These are phyloP conservation scores for Emberiza fucata DNA, from an alignment of 2,113 vertebrate species.

Conservation along the genomic window DNA sequence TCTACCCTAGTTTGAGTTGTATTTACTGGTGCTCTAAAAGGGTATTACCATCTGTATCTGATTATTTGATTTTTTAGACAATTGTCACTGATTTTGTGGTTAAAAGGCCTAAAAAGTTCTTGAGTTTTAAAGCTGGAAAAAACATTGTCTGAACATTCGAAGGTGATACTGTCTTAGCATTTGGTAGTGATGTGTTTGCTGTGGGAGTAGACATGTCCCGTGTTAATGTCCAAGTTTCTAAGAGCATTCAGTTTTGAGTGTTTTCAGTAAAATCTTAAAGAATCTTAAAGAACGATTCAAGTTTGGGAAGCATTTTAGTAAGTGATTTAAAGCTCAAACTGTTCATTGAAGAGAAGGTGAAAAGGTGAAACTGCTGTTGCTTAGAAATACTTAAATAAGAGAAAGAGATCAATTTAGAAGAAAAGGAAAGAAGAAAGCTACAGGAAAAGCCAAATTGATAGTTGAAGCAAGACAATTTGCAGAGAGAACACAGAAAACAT, in stretches of 20 bases:
- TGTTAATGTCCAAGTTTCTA: not conserved
- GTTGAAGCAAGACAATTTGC: slow-evolving; percentile 39
- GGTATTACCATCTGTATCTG: not conserved
- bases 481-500: not conserved
- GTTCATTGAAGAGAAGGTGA: slow-evolving; percentile 17
- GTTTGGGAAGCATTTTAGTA: not conserved
- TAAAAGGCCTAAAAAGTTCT: not conserved
- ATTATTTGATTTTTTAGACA: not conserved
- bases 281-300: not conserved
- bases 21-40: not conserved
- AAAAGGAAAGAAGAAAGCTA: slow-evolving; percentile 19
- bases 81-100: not conserved
- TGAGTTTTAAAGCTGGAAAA: not conserved
- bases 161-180: not conserved
- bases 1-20: not conserved
- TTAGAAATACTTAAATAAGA: slow-evolving; percentile 54
- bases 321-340: slow-evolving; percentile 8
- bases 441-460: slow-evolving; percentile 39
- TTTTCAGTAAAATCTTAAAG: not conserved
- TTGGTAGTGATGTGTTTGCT: not conserved
- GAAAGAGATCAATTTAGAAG: slow-evolving; percentile 19
- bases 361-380: slow-evolving; percentile 14
- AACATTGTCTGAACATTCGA: not conserved
- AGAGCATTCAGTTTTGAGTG: not conserved
- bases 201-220: not conserved